Conservation (phyloP, 2,113 vertebrate genomes). For the Nematolebias whitei region DNA sequence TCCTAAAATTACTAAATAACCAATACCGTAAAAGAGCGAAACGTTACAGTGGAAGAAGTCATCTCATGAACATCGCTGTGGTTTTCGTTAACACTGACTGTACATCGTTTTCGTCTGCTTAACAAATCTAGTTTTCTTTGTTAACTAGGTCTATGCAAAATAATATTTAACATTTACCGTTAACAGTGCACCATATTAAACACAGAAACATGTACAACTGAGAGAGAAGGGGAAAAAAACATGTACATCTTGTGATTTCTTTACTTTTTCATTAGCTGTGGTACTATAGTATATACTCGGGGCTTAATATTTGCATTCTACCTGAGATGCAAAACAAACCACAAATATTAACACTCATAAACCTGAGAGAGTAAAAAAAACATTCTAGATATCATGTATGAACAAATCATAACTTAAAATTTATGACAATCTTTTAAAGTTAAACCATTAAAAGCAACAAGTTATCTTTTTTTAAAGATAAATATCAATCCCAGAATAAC, state of each 20-base stretch:
- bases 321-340: constrained; percentile 84
- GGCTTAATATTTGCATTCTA: constrained; percentile 79
- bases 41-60: constrained; percentile 59
- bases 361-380: constrained; percentile 81
- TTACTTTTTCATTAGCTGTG: constrained; percentile 65
- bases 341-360: constrained; percentile 77
- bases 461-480: constrained; percentile 42
- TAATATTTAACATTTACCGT: constrained; percentile 75
- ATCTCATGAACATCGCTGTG: constrained; percentile 63
- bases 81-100: constrained; percentile 73
- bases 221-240: constrained; percentile 67
- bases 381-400: constrained; percentile 57
- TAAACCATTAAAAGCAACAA: constrained; percentile 39
- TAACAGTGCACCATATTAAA: constrained; percentile 82
- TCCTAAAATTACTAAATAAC: constrained; percentile 67
- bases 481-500: constrained; percentile 55
- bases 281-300: constrained; percentile 71
- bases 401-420: constrained; percentile 37
- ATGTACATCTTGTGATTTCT: constrained; percentile 72
- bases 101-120: constrained; percentile 72
- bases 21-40: constrained; percentile 59
- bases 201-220: constrained; percentile 79
- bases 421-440: constrained; percentile 6
- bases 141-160: constrained; percentile 82
- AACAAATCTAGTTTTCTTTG: constrained; percentile 81